phyloP scores from a whole-genome alignment of 2,797 vertebrate genomes.

The Apodemus agrarius region DNA sequence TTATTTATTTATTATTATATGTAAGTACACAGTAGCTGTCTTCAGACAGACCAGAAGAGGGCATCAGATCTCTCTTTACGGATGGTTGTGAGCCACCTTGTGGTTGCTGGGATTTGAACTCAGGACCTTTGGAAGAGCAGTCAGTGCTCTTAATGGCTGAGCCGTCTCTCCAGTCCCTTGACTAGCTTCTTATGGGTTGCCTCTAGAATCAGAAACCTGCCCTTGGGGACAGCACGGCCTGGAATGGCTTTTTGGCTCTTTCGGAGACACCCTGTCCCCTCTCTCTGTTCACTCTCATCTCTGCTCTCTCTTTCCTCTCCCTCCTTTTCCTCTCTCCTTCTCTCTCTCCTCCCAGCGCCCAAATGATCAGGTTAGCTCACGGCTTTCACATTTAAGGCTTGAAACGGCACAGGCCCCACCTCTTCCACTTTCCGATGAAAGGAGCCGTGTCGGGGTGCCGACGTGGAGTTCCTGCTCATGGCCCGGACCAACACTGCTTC shows the following conservation, averaged over 20 bases:
- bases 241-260: not conserved
- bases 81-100: no score
- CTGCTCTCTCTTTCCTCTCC: not conserved
- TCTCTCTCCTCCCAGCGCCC: not conserved
- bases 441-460: no score
- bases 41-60: no score
- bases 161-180: no score
- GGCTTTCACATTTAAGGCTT: not conserved
- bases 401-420: accelerated
- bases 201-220: not conserved
- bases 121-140: no score
- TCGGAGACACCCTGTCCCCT: not conserved
- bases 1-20: no score
- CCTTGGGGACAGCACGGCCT: accelerated
- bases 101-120: no score
- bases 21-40: no score
- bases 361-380: accelerated
- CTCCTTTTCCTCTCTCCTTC: not conserved
- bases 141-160: no score
- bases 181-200: accelerated
- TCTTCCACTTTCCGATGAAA: not conserved
- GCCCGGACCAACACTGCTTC: not conserved
- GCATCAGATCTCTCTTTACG: no score
- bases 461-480: accelerated
- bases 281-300: not conserved